Evolutionary conservation across 2,888 invertebrate genomes (phyloP).

Genomic region (Pasiphila rectangulata): DNA sequence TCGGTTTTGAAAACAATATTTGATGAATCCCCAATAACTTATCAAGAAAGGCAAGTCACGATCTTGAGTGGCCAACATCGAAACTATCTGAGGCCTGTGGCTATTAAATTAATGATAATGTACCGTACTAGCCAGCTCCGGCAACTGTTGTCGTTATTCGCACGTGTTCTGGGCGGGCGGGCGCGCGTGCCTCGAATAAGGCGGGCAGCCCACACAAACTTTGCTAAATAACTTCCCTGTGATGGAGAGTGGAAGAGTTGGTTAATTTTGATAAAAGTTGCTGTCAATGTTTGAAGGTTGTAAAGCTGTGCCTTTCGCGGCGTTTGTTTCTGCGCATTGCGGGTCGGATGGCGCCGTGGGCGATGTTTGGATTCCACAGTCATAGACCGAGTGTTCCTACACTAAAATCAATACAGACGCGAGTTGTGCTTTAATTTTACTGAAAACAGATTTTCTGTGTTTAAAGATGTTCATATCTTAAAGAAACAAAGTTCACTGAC

Average conservation of each 20-base stretch:
- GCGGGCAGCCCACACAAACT: slow-evolving; percentile 31
- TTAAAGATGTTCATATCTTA: no score
- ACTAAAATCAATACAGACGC: no score
- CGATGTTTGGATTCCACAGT: neutral
- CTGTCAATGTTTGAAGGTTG: slow-evolving; percentile 17
- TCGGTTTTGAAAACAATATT: slow-evolving; percentile 21
- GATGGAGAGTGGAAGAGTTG: slow-evolving; percentile 27
- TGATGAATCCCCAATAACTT: slow-evolving; percentile 27
- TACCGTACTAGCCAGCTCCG: slow-evolving; percentile 36
- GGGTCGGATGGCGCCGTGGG: neutral
- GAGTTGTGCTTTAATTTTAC: no score
- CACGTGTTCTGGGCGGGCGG: slow-evolving; percentile 51
- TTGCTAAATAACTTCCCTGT: slow-evolving; percentile 24
- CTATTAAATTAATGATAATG: slow-evolving; percentile 70
- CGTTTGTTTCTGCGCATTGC: slow-evolving; percentile 13
- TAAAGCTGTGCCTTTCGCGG: slow-evolving; percentile 8
- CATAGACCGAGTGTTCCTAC: no score
- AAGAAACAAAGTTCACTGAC: no score
- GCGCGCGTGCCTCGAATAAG: slow-evolving; percentile 45
- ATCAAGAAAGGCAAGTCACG: slow-evolving; percentile 46
- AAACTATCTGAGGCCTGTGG: slow-evolving; percentile 41
- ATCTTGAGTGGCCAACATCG: slow-evolving; percentile 39
- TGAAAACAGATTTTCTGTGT: no score
- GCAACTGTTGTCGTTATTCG: slow-evolving; percentile 61
- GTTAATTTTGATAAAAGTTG: slow-evolving; percentile 24